Conservation (phyloP, 2,888 invertebrate species). For the Melinopterus prodromus region DNA sequence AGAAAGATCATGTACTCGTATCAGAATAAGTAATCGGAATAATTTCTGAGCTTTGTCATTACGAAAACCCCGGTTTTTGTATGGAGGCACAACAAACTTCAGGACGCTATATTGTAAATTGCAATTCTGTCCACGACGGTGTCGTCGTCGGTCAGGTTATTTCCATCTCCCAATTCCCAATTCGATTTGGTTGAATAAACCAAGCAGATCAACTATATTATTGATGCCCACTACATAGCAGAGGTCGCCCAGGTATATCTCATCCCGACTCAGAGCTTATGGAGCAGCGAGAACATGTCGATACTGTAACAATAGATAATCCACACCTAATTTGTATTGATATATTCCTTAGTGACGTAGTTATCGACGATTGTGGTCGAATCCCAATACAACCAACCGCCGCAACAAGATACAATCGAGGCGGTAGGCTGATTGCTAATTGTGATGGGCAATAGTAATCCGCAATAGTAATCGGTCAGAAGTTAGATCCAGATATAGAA, state of each 20-base stretch:
- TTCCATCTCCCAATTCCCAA: background rate
- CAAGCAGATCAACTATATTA: background rate
- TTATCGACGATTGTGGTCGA: background rate
- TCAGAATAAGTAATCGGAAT: no score
- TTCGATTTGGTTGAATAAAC: background rate
- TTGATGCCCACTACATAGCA: background rate
- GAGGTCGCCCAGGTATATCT: background rate
- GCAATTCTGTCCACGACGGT: no score
- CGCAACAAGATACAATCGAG: background rate
- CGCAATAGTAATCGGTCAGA: background rate
- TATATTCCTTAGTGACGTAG: background rate
- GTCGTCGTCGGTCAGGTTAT: no score
- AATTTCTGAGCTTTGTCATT: no score
- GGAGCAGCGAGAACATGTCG: background rate
- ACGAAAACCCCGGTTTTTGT: no score
- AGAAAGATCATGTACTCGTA: no score
- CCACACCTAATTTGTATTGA: slow-evolving; percentile 4
- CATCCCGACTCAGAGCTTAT: background rate
- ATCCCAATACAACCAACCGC: background rate
- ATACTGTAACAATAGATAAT: background rate
- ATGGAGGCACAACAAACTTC: no score
- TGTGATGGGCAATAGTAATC: background rate
- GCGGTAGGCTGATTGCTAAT: background rate
- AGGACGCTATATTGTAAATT: no score
- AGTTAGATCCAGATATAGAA: background rate